Evolutionary conservation across 2,888 invertebrate species (phyloP).

Genomic region (Acheta domesticus): DNA sequence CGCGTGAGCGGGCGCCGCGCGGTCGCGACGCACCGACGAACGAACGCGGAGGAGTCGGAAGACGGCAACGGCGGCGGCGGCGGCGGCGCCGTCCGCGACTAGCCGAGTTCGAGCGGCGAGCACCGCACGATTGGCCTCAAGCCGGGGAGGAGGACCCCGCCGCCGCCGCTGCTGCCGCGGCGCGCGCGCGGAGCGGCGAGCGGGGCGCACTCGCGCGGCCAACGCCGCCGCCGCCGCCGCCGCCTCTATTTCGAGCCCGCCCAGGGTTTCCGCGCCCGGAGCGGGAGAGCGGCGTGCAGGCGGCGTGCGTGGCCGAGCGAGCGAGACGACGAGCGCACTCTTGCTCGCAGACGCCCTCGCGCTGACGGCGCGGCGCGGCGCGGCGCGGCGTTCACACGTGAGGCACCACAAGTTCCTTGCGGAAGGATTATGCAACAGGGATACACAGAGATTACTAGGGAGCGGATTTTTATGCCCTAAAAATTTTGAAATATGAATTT

Average conservation of each 20-base stretch:
- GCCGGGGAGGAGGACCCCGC: neutral
- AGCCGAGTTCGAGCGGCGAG: neutral
- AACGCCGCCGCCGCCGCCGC: neutral
- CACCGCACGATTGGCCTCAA: neutral
- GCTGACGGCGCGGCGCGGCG: too few relatives aligned
- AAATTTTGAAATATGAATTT: too few relatives aligned
- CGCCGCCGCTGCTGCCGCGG: neutral
- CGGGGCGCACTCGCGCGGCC: slow-evolving; percentile 19
- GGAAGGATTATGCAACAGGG: too few relatives aligned
- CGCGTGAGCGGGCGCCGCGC: neutral
- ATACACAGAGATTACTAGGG: too few relatives aligned
- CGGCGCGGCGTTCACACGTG: too few relatives aligned
- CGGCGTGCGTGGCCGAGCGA: neutral
- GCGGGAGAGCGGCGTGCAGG: slow-evolving; percentile 12
- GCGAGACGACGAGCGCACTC: neutral
- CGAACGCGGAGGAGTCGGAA: neutral
- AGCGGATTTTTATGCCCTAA: too few relatives aligned
- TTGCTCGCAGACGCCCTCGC: too few relatives aligned
- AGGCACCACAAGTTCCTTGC: too few relatives aligned
- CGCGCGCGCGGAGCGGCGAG: slow-evolving; percentile 4
- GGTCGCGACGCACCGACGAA: neutral
- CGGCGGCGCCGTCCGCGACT: slow-evolving; percentile 4
- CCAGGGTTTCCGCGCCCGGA: slow-evolving; percentile 20
- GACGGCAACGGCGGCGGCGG: neutral
- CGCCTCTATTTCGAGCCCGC: neutral